These are phyloP conservation scores for Ochotona curzoniae DNA, from an alignment of 2,113 vertebrate genomes.

Conservation along the genomic window DNA sequence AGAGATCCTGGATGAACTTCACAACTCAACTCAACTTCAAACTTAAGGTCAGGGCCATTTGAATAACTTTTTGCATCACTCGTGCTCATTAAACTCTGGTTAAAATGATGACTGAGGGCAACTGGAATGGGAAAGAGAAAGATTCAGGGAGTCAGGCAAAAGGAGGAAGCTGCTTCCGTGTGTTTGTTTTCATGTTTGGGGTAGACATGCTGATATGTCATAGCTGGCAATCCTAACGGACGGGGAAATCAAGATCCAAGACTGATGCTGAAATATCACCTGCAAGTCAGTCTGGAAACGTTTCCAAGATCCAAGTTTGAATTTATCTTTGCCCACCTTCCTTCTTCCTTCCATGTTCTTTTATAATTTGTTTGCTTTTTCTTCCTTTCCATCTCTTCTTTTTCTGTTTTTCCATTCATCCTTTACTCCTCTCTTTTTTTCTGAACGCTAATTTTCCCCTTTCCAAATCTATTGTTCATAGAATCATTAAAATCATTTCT, in stretches of 20 bases:
- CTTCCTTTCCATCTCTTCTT: not conserved
- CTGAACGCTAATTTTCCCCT: not conserved
- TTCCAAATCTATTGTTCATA: not conserved
- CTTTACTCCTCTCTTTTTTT: not conserved
- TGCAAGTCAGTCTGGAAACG: not conserved
- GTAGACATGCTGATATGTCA: not conserved
- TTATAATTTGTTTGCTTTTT: not conserved
- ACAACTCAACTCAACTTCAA: slow-evolving; percentile 41
- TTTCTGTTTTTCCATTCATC: not conserved
- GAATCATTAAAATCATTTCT: not conserved
- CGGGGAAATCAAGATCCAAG: not conserved
- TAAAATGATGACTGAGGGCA: slow-evolving; percentile 9
- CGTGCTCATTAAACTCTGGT: not conserved
- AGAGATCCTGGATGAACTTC: slow-evolving; percentile 42
- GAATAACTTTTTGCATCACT: not conserved
- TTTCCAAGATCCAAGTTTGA: not conserved
- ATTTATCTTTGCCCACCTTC: not conserved
- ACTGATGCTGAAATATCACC: not conserved
- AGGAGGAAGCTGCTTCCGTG: not conserved
- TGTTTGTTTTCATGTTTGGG: not conserved
- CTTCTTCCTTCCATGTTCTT: not conserved
- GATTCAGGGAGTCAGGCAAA: not conserved
- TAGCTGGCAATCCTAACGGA: not conserved
- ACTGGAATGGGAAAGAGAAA: not conserved
- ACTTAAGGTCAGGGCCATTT: slow-evolving; percentile 9